Evolutionary conservation across 2,113 vertebrate species (phyloP).

Genomic region (Piprites chloris): DNA sequence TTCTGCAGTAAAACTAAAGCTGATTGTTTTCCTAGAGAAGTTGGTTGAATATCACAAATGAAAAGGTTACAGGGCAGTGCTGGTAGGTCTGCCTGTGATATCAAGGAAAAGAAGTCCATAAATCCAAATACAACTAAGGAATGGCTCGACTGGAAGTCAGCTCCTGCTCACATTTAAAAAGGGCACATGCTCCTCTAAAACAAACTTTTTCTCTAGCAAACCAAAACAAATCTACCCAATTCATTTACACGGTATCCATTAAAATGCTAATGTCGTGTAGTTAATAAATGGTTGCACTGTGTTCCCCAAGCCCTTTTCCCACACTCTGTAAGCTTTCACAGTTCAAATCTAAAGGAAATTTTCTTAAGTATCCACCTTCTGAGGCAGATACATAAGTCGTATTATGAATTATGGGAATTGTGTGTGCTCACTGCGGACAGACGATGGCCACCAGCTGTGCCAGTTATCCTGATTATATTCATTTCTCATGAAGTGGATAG

Average conservation of each 20-base stretch:
- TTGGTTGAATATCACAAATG: constrained; percentile 9
- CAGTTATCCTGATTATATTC: constrained; percentile 59
- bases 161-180: not conserved
- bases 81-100: not conserved
- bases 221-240: not conserved
- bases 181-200: not conserved
- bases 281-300: not conserved
- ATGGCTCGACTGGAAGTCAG: not conserved
- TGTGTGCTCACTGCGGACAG: not conserved
- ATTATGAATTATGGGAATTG: constrained; percentile 31
- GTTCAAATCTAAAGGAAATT: constrained; percentile 34
- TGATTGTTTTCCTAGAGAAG: constrained; percentile 48
- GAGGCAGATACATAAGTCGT: not conserved
- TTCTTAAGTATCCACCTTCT: constrained; percentile 20
- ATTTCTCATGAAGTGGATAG: constrained; percentile 55
- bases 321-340: not conserved
- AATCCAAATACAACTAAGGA: not conserved
- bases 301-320: not conserved
- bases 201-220: not conserved
- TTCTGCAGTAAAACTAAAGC: constrained; percentile 36
- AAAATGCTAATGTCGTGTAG: not conserved
- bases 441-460: constrained; percentile 49
- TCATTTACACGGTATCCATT: not conserved
- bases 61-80: constrained; percentile 8
- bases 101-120: not conserved